Evolutionary conservation across 1,140 invertebrate species (phyloP).

Genomic region (Gonatopus flavifemur): DNA sequence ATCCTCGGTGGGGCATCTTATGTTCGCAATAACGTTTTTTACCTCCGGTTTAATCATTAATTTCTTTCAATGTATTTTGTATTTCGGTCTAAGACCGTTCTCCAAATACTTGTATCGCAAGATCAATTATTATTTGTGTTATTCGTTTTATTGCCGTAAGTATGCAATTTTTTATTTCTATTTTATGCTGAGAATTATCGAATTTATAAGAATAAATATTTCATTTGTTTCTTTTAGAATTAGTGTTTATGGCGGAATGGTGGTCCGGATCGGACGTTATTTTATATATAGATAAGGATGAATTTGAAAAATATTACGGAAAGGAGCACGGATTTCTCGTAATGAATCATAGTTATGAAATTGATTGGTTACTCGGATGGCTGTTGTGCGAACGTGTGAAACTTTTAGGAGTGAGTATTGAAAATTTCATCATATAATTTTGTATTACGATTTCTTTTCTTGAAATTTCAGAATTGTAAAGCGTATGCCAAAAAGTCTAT

Average conservation of each 20-base stretch:
- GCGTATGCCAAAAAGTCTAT: constrained; percentile 92
- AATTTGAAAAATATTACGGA: constrained; percentile 78
- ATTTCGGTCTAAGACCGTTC: constrained; percentile 72
- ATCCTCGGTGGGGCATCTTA: constrained; percentile 70
- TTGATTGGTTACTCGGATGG: constrained; percentile 93
- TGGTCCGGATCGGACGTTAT: constrained; percentile 78
- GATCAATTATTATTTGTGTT: constrained; percentile 89
- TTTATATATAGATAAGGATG: constrained; percentile 77
- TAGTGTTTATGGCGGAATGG: constrained; percentile 91
- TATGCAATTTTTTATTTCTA: constrained; percentile 38
- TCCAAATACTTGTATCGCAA: constrained; percentile 80
- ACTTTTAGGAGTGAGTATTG: constrained; percentile 73
- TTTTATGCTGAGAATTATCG: neutral
- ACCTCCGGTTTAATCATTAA: constrained; percentile 87
- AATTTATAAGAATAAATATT: neutral
- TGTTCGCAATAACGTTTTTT: constrained; percentile 87
- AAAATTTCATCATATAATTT: neutral
- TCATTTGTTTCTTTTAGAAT: constrained; percentile 65
- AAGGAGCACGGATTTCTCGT: constrained; percentile 87
- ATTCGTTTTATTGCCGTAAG: constrained; percentile 90
- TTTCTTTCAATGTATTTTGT: constrained; percentile 76
- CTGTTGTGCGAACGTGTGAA: constrained; percentile 76
- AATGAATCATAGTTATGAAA: constrained; percentile 95
- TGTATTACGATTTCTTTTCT: constrained; percentile 2
- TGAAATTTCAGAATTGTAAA: constrained; percentile 81